Evolutionary conservation across 2,113 vertebrate genomes (phyloP).

Genomic region (Callipepla squamata): DNA sequence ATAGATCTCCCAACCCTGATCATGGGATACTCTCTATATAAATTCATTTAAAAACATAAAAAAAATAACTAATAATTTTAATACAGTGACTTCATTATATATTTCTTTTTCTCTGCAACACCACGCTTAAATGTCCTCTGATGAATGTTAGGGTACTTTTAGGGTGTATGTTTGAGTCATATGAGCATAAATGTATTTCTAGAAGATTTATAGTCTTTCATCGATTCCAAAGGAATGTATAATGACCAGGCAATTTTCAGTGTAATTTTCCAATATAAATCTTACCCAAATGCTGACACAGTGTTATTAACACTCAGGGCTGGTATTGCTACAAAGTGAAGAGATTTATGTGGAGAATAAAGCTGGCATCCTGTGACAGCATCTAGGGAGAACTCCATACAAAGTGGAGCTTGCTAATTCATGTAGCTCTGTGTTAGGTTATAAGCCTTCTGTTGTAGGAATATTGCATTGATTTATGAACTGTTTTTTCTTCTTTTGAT

Average conservation of each 20-base stretch:
- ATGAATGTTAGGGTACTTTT: neutral
- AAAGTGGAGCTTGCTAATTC: constrained; percentile 23
- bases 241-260: constrained; percentile 35
- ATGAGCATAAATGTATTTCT: neutral
- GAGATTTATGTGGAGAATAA: constrained; percentile 60
- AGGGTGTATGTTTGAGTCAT: neutral
- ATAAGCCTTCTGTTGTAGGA: neutral
- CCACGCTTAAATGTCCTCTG: neutral
- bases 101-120: neutral
- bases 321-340: neutral
- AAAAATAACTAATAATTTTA: neutral
- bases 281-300: constrained; percentile 8
- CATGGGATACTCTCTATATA: neutral
- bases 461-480: neutral
- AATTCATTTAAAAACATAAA: neutral
- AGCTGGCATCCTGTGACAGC: neutral
- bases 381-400: neutral
- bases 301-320: constrained; percentile 16
- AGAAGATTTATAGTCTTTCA: constrained; percentile 28
- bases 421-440: neutral
- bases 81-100: neutral
- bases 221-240: constrained; percentile 43
- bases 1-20: neutral
- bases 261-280: constrained; percentile 21
- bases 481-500: neutral